Percentiles rank a stretch among this genome's conserved stretches.
These are phyloP conservation scores for Epicauta chinensis DNA, from an alignment of 1,140 invertebrate genomes.

Conservation along the genomic window DNA sequence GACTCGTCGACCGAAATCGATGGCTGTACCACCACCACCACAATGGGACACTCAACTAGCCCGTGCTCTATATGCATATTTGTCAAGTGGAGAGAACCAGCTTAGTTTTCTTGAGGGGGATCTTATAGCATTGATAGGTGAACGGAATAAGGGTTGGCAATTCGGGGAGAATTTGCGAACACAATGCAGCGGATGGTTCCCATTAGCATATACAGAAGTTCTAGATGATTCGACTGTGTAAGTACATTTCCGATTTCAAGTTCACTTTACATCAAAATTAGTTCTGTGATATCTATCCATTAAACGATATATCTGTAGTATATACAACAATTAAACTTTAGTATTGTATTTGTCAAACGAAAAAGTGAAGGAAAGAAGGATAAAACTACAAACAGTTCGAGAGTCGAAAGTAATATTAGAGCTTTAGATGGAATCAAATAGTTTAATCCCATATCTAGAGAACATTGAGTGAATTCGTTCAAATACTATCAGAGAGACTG, in stretches of 20 bases:
- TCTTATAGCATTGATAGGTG: constrained; percentile 79
- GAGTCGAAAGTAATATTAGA: too few species aligned
- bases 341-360: too few species aligned
- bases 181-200: constrained; percentile 89
- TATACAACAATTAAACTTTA: too few species aligned
- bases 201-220: constrained; percentile 81
- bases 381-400: too few species aligned
- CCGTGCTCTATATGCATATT: constrained; percentile 81
- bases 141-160: constrained; percentile 91
- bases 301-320: too few species aligned
- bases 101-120: constrained; percentile 88
- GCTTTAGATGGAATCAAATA: too few species aligned
- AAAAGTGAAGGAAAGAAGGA: too few species aligned
- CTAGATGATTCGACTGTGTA: constrained; percentile 53
- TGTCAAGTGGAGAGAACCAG: constrained; percentile 86
- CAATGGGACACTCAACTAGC: constrained; percentile 59
- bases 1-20: constrained; percentile 60
- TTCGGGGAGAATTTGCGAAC: constrained; percentile 88
- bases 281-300: too few species aligned
- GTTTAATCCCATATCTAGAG: too few species aligned
- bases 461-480: too few species aligned
- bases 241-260: constrained; percentile 23
- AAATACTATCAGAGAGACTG: too few species aligned
- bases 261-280: too few species aligned
- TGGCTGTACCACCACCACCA: constrained; percentile 59